Evolutionary conservation across 2,113 vertebrate species (phyloP).

Genomic region (Ardeotis arabs): DNA sequence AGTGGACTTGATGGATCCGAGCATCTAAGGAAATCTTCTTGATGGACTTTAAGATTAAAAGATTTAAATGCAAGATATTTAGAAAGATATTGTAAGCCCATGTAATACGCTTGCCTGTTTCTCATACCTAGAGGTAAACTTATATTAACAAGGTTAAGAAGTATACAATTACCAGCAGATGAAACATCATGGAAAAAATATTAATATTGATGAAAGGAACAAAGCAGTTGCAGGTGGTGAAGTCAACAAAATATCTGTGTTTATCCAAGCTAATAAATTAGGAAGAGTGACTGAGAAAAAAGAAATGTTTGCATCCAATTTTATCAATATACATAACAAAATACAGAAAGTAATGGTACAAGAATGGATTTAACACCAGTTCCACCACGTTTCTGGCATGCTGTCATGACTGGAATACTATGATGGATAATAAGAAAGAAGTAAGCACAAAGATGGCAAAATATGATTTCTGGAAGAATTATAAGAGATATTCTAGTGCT

Average conservation of each 20-base stretch:
- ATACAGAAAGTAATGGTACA: not conserved
- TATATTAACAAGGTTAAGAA: not conserved
- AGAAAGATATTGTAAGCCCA: not conserved
- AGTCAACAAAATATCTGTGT: not conserved
- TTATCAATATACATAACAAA: not conserved
- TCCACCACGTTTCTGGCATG: not conserved
- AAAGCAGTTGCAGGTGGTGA: not conserved
- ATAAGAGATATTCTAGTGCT: not conserved
- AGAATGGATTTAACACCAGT: not conserved
- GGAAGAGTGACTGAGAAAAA: not conserved
- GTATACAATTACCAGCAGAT: not conserved
- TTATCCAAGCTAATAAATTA: not conserved
- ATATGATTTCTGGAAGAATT: not conserved
- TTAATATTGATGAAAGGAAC: not conserved
- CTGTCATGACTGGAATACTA: not conserved
- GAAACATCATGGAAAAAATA: not conserved
- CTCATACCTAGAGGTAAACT: not conserved
- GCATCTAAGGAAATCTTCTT: not conserved
- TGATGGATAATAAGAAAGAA: not conserved
- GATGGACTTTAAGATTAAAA: not conserved
- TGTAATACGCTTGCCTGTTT: not conserved
- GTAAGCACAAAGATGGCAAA: not conserved
- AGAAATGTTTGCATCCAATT: not conserved
- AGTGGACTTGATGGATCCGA: fast-evolving
- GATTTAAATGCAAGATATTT: not conserved